Base-by-base conservation (phyloP, 2,888 invertebrate genomes). In the Bembecia ichneumoniformis region DNA sequence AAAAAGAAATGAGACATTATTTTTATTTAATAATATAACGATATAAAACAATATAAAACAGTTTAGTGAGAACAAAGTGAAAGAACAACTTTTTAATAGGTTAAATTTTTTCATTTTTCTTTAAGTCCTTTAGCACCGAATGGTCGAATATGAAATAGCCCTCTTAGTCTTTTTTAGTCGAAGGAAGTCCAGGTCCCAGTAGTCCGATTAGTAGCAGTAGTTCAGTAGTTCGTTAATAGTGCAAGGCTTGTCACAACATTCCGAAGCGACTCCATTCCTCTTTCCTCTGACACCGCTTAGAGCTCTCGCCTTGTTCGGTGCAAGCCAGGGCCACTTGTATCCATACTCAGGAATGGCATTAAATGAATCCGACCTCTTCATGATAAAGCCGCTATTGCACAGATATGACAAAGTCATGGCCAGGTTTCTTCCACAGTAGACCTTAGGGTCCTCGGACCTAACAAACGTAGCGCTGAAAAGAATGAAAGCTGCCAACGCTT, bases 241-340 rank as follows among this genome's bases (percentile, higher is more conserved):
- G 51, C 63, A 64, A 1, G 56, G 51, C 4, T 59, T 58, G 5
- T 58, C 57, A 40, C 64, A 66, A 57, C 66, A 66, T 17, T 65
- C 66, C 7, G 20, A n/a, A 2, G 54, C 55, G 2, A 59, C 57
- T 1, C 63, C 54, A 0, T 57, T 57, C 17, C 64, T 49, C 47
- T 63, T 65, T 5, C 52, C 49, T 44, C 58, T 16, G 11, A 47
- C 9, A 48, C 50, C 17, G 9, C 15, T 0, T 40, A 53, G n/a
- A 11, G 3, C 17, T 15, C 44, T 44, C 3, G 44, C 44, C 7
- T 3, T 16, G 44, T 11, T 13, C 3, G 44, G 9, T 16, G 44
- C 9, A 3, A 44, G 5, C 44, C 44, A 44, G 17, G 44, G 44
- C 44, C 44, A 44, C 1, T 9, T 15, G 17, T 44, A 44, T 13